Conservation (phyloP, 2,113 vertebrate species). For the Tenrec ecaudatus region DNA sequence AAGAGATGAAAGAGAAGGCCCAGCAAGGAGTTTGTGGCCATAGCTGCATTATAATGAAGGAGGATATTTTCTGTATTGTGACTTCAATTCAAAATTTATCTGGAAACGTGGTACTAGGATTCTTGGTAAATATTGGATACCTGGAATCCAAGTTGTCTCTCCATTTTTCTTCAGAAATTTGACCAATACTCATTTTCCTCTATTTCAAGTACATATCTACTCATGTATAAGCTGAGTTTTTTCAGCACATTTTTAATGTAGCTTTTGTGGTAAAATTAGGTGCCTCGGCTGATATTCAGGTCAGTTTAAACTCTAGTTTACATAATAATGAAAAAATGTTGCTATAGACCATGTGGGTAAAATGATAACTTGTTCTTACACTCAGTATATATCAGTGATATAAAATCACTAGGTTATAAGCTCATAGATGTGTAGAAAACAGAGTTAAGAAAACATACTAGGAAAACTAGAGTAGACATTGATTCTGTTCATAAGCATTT, state of each 20-base stretch:
- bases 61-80: background rate
- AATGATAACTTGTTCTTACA: background rate
- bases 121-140: background rate
- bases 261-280: too few relatives aligned
- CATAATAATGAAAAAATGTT: background rate
- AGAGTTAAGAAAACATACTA: background rate
- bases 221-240: too few relatives aligned
- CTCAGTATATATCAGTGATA: background rate
- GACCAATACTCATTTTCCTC: background rate
- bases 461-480: background rate
- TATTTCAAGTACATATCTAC: background rate
- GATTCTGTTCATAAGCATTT: background rate
- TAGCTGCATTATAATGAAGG: background rate
- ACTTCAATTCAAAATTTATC: background rate
- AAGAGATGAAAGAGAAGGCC: too few relatives aligned
- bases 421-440: background rate
- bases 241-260: too few relatives aligned
- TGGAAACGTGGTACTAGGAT: background rate
- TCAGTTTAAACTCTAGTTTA: background rate
- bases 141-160: background rate
- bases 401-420: background rate
- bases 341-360: background rate
- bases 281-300: too few relatives aligned
- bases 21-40: background rate
- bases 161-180: conserved; percentile 19